These are phyloP conservation scores for Stegastes partitus DNA, from an alignment of 2,113 vertebrate genomes.

Conservation along the genomic window DNA sequence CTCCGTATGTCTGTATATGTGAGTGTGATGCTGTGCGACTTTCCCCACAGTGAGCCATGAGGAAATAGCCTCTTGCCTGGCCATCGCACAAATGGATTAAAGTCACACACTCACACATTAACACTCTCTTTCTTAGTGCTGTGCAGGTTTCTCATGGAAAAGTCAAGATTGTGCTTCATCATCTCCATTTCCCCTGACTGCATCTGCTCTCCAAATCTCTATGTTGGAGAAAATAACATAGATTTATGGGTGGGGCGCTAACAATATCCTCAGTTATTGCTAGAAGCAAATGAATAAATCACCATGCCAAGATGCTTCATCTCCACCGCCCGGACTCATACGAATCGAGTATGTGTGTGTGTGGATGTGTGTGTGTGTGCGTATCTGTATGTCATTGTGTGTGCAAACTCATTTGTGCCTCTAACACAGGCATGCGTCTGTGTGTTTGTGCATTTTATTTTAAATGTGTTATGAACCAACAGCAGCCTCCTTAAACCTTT, in stretches of 20 bases:
- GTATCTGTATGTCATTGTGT: constrained; percentile 23
- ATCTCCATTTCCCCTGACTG: constrained; percentile 54
- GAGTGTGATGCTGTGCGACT: background rate
- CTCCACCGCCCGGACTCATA: constrained; percentile 32
- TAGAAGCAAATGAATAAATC: constrained; percentile 75
- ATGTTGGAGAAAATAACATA: constrained; percentile 58
- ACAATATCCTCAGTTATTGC: constrained; percentile 73
- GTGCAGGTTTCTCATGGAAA: constrained; percentile 42
- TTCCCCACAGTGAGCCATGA: constrained; percentile 3
- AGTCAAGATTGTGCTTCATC: constrained; percentile 61
- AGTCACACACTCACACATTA: constrained; percentile 32
- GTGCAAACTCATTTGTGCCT: constrained; percentile 32
- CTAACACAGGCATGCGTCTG: constrained; percentile 13
- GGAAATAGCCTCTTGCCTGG: constrained; percentile 16
- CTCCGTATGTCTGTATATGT: background rate
- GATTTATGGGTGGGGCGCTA: constrained; percentile 65
- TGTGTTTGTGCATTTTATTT: constrained; percentile 53
- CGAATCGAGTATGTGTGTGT: constrained; percentile 7
- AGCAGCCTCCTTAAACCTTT: constrained; percentile 44
- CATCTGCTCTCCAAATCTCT: constrained; percentile 48
- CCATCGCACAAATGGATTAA: constrained; percentile 16
- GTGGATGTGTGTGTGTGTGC: constrained; percentile 31
- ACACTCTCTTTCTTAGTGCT: constrained; percentile 23
- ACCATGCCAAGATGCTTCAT: constrained; percentile 55
- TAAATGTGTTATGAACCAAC: constrained; percentile 35